These are phyloP conservation scores for Diplogasteroides magnus DNA, from an alignment of 1,140 invertebrate genomes.

Conservation along the genomic window DNA sequence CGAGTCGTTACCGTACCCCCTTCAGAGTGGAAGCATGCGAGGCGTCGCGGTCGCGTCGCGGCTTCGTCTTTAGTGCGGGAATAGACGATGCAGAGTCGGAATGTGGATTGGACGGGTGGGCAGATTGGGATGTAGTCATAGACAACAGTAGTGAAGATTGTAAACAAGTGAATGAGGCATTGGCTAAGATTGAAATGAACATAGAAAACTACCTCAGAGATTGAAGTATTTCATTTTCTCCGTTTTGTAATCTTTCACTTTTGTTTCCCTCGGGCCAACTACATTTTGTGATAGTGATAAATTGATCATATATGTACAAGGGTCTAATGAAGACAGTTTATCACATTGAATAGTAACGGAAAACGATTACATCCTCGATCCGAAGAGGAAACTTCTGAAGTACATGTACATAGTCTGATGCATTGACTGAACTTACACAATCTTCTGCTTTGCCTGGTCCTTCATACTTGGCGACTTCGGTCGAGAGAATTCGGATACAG, in stretches of 20 bases:
- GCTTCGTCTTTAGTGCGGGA: conserved; percentile 57
- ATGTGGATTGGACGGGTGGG: conserved; percentile 61
- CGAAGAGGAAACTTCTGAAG: background rate
- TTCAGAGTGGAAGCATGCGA: conserved; percentile 53
- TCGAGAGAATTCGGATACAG: background rate
- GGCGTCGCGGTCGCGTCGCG: conserved; percentile 52
- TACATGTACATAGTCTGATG: background rate
- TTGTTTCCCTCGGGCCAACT: too few species aligned
- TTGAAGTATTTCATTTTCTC: too few species aligned
- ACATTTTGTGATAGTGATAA: too few species aligned
- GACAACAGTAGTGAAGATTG: too few species aligned
- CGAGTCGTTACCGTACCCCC: too few species aligned
- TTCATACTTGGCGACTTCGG: background rate
- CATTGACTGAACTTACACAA: background rate
- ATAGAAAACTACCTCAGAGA: too few species aligned
- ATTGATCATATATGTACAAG: too few species aligned
- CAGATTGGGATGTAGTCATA: conserved; percentile 60
- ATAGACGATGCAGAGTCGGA: conserved; percentile 65
- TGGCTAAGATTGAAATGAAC: too few species aligned
- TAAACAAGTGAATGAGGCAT: too few species aligned
- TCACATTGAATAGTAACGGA: background rate
- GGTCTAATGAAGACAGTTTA: too few species aligned
- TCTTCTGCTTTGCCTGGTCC: background rate
- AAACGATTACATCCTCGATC: background rate
- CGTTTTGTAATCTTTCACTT: too few species aligned